Percentiles rank a stretch among this genome's conserved stretches.
These are phyloP conservation scores for Procambarus virginalis DNA, from an alignment of 1,140 invertebrate genomes.

Conservation along the genomic window DNA sequence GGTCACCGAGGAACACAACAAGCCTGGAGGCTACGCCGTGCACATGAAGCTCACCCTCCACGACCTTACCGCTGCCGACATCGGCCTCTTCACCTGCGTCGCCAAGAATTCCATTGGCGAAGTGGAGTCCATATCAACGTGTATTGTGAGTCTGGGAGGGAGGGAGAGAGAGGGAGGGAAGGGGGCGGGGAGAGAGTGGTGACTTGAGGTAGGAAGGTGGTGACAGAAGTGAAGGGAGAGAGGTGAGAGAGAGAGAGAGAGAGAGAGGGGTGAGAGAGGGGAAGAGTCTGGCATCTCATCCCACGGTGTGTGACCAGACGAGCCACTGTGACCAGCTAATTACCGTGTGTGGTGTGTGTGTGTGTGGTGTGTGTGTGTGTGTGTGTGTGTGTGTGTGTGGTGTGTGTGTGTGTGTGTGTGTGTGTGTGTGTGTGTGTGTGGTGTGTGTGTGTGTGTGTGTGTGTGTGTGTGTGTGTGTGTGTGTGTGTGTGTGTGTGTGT, in stretches of 20 bases:
- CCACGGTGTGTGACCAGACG: constrained; percentile 22
- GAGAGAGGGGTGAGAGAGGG: not conserved
- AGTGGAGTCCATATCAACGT: constrained; percentile 92
- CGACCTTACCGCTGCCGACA: constrained; percentile 82
- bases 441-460: not conserved
- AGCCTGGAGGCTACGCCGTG: constrained; percentile 54
- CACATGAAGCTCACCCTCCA: constrained; percentile 89
- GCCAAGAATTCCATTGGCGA: constrained; percentile 94
- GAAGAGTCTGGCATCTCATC: constrained; percentile 36
- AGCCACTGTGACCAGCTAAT: constrained; percentile 59
- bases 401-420: not conserved
- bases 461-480: constrained; percentile 4
- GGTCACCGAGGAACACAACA: constrained; percentile 48
- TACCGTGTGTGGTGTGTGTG: constrained; percentile 3
- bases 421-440: constrained; percentile 2
- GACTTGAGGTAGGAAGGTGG: not conserved
- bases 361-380: constrained; percentile 1
- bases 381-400: not conserved
- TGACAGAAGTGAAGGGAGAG: not conserved
- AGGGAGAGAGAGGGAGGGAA: not conserved
- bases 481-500: not conserved
- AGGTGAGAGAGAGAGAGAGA: not conserved
- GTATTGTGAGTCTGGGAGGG: constrained; percentile 81
- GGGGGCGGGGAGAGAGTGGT: not conserved
- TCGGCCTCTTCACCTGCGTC: constrained; percentile 86